Evolutionary conservation across 2,797 vertebrate species (phyloP).

Genomic region (Dromococcyx pavoninus): DNA sequence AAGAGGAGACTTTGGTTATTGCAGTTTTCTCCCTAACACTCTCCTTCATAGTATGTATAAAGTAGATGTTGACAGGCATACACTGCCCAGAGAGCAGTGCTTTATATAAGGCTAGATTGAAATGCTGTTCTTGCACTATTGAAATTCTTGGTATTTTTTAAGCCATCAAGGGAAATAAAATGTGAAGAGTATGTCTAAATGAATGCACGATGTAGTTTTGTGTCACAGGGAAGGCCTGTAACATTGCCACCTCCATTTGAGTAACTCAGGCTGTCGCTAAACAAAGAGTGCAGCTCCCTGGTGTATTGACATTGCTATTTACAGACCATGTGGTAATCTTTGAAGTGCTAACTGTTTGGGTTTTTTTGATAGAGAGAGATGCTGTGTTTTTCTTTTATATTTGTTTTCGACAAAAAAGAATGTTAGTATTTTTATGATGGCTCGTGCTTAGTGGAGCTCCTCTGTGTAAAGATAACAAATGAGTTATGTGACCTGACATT

Average conservation of each 20-base stretch:
- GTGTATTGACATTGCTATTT: not conserved
- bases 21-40: not conserved
- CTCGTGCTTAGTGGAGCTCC: constrained; percentile 6
- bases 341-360: constrained; percentile 27
- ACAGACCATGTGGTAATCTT: constrained; percentile 5
- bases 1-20: not conserved
- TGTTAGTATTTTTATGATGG: constrained; percentile 27
- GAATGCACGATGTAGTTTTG: not conserved
- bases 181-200: not conserved
- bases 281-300: not conserved
- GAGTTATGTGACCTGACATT: constrained; percentile 36
- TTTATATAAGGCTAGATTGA: not conserved
- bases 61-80: not conserved
- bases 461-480: constrained; percentile 47
- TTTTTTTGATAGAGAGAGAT: not conserved
- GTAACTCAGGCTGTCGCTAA: not conserved
- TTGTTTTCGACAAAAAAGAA: constrained; percentile 30
- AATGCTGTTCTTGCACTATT: not conserved
- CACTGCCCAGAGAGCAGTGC: not conserved
- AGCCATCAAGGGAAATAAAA: not conserved
- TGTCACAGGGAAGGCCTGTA: not conserved
- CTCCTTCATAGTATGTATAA: not conserved
- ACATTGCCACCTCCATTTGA: not conserved
- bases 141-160: not conserved
- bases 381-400: not conserved